Percentiles rank a stretch among this genome's conserved stretches.
Evolutionary conservation across 2,888 invertebrate genomes (phyloP).

Genomic region (Cataglyphis rosenhaueri): DNA sequence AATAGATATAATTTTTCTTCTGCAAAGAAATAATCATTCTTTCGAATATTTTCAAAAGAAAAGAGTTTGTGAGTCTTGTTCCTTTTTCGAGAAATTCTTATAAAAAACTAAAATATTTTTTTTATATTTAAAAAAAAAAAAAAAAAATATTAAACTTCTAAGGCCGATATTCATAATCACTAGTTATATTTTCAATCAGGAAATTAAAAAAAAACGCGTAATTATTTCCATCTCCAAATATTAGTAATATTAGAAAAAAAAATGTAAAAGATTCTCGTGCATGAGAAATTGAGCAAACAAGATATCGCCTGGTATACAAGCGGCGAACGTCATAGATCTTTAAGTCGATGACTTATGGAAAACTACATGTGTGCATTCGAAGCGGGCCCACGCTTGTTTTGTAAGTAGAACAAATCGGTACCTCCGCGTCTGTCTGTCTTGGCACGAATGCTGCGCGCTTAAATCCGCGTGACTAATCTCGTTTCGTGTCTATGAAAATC

Average conservation of each 20-base stretch:
- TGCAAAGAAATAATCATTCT: background rate
- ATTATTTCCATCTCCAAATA: background rate
- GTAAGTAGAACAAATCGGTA: slow-evolving; percentile 64
- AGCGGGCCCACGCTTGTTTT: background rate
- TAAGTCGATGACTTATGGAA: slow-evolving; percentile 41
- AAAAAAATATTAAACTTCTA: background rate
- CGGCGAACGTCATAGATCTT: slow-evolving; percentile 21
- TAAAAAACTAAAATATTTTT: background rate
- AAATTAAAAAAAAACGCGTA: background rate
- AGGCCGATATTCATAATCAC: background rate
- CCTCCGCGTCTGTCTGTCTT: slow-evolving; percentile 2
- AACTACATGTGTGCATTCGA: slow-evolving; percentile 34
- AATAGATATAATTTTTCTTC: background rate
- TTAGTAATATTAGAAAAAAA: background rate
- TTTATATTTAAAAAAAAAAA: background rate
- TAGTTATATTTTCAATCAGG: background rate
- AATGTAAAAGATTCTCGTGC: background rate
- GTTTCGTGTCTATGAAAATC: slow-evolving; percentile 63
- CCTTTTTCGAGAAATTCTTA: background rate
- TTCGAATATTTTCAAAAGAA: background rate
- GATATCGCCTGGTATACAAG: background rate
- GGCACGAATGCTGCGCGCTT: slow-evolving; percentile 51
- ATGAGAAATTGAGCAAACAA: background rate
- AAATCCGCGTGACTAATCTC: slow-evolving; percentile 70
- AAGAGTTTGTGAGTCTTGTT: background rate